phyloP scores from a whole-genome alignment of 2,113 vertebrate genomes.

The Forbesichthys papilliferus region DNA sequence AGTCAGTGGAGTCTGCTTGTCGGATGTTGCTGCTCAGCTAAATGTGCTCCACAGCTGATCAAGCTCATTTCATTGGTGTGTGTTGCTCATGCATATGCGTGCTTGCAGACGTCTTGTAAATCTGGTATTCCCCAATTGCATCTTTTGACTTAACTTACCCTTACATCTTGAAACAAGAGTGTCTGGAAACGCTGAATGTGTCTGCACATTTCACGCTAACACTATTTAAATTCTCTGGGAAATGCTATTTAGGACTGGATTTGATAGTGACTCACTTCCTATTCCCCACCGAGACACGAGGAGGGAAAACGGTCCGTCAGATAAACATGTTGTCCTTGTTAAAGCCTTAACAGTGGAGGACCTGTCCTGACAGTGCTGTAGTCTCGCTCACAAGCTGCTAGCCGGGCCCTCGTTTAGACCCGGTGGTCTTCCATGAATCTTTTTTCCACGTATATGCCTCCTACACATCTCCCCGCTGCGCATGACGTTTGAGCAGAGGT shows the following conservation, averaged over 20 bases:
- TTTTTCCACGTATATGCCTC: conserved; percentile 28
- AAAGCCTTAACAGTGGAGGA: conserved; percentile 13
- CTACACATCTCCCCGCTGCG: conserved; percentile 30
- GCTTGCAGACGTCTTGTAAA: background rate
- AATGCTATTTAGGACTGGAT: conserved; percentile 12
- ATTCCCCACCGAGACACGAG: conserved; percentile 9
- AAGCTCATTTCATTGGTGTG: conserved; percentile 1
- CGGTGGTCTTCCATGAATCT: conserved; percentile 15
- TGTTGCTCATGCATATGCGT: background rate
- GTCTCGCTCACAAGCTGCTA: conserved; percentile 29
- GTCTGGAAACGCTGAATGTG: background rate
- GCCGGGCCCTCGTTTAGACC: conserved; percentile 33
- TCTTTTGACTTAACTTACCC: background rate
- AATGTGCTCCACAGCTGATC: conserved; percentile 39
- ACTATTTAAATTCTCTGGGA: background rate
- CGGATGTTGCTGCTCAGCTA: conserved; percentile 54
- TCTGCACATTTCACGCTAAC: background rate
- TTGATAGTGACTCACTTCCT: conserved; percentile 28
- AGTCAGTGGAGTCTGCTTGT: conserved; percentile 47
- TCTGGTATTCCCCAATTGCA: background rate
- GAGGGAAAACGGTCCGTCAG: conserved; percentile 3
- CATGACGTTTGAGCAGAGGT: conserved; percentile 41
- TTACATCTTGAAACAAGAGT: background rate
- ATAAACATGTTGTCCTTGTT: conserved; percentile 38
- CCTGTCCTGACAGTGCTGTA: conserved; percentile 13